A percentile compares a stretch with the other conserved stretches of the same genome.
These are phyloP conservation scores for Coleophora flavipennella DNA, from an alignment of 2,888 invertebrate species.

Conservation along the genomic window DNA sequence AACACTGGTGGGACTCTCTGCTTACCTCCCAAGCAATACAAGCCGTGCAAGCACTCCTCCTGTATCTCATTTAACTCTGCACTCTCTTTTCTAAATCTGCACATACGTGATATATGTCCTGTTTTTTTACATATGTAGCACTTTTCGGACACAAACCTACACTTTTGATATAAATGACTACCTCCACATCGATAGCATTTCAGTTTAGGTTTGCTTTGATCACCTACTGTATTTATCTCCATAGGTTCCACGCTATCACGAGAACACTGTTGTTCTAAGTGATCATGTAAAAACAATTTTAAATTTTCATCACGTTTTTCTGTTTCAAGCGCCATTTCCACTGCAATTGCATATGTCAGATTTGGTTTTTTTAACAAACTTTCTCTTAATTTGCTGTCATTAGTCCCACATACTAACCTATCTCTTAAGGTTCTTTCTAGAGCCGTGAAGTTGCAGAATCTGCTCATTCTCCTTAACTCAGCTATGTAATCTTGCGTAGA, in stretches of 20 bases:
- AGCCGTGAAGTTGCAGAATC: slow-evolving; percentile 1
- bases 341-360: neutral
- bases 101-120: neutral
- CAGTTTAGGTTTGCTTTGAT: neutral
- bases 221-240: neutral
- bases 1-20: neutral
- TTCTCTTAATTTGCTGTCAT: neutral
- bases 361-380: neutral
- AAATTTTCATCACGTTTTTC: neutral
- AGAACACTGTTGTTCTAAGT: neutral
- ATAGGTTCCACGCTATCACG: neutral
- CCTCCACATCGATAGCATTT: neutral
- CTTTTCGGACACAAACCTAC: neutral
- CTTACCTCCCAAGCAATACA: neutral
- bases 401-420: slow-evolving; percentile 2
- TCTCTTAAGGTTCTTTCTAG: slow-evolving; percentile 4
- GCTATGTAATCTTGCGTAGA: slow-evolving; percentile 2
- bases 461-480: slow-evolving; percentile 1
- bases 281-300: neutral
- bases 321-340: neutral
- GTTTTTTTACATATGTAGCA: neutral
- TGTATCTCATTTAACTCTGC: neutral
- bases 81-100: neutral
- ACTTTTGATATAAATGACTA: neutral
- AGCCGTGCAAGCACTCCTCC: neutral